A percentile compares a stretch with the other conserved stretches of the same genome.
phyloP scores from a whole-genome alignment of 2,888 invertebrate species.

The Morpho deidamia region DNA sequence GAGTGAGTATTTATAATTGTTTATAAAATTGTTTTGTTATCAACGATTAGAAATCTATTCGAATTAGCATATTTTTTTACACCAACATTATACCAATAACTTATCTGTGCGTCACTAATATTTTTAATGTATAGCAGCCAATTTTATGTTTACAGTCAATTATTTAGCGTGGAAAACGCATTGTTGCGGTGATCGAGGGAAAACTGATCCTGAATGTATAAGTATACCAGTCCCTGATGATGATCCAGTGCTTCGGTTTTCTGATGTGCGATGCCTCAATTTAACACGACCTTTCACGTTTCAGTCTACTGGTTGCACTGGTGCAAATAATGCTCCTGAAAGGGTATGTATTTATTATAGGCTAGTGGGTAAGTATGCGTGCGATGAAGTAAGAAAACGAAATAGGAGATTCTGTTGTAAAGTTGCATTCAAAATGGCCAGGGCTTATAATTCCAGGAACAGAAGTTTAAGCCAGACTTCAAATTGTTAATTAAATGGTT shows the following conservation, averaged over 20 bases:
- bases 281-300: conserved; percentile 37
- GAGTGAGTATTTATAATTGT: conserved; percentile 1
- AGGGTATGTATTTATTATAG: conserved; percentile 24
- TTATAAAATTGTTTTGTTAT: too few relatives aligned
- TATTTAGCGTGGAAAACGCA: conserved; percentile 35
- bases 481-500: too few relatives aligned
- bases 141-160: conserved; percentile 30
- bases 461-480: too few relatives aligned
- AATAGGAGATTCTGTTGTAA: too few relatives aligned
- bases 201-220: conserved; percentile 31
- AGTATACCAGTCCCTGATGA: conserved; percentile 33
- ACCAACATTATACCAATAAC: too few relatives aligned
- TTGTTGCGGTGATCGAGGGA: conserved; percentile 32
- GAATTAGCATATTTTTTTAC: not conserved
- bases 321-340: conserved; percentile 19
- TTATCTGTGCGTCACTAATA: too few relatives aligned
- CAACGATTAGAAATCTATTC: not conserved
- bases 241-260: conserved; percentile 40
- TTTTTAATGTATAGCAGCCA: too few relatives aligned
- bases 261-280: conserved; percentile 36
- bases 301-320: conserved; percentile 35
- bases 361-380: too few relatives aligned
- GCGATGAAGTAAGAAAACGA: too few relatives aligned
- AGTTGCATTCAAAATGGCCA: too few relatives aligned
- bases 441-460: too few relatives aligned